These are phyloP conservation scores for Conus ventricosus DNA, from an alignment of 1,140 invertebrate species.

Conservation along the genomic window DNA sequence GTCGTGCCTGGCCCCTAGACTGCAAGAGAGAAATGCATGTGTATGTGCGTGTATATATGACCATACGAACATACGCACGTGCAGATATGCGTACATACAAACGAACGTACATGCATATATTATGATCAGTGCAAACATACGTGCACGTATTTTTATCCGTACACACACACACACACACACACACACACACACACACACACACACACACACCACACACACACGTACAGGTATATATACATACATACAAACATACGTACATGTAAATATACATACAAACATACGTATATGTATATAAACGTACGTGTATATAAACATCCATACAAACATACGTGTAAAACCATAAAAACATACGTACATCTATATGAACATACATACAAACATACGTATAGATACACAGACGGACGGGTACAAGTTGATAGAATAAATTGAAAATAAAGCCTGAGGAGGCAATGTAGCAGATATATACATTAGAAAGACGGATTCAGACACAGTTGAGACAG, in stretches of 20 bases:
- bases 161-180: conserved; percentile 13
- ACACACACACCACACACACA: conserved; percentile 22
- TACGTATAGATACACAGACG: no score
- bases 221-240: neutral
- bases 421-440: no score
- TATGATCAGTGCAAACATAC: neutral
- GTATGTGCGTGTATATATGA: neutral
- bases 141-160: neutral
- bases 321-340: no score
- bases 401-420: no score
- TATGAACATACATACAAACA: no score
- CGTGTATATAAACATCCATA: no score
- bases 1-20: conserved; percentile 63
- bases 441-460: no score
- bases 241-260: neutral
- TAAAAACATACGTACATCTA: no score
- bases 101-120: conserved; percentile 3
- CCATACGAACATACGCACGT: neutral
- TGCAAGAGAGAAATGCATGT: conserved; percentile 23
- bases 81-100: neutral
- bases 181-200: conserved; percentile 22
- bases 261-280: neutral
- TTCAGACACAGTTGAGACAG: no score
- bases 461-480: no score
- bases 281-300: neutral